A percentile compares a stretch with the other conserved stretches of the same genome.
phyloP scores from a whole-genome alignment of 2,888 invertebrate species.

The Encarsia formosa region DNA sequence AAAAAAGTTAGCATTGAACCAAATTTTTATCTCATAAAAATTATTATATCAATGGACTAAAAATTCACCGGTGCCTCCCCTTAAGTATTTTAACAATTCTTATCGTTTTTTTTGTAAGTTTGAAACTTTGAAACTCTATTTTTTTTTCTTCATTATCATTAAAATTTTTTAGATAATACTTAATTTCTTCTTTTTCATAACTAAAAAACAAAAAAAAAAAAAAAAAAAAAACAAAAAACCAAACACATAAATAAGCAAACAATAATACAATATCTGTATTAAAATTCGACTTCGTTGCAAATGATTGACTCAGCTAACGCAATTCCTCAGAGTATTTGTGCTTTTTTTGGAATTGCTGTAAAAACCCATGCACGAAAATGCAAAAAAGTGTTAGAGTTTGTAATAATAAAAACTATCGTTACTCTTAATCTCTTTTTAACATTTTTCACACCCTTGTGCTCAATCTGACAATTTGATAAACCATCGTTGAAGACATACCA shows the following conservation, averaged over 20 bases:
- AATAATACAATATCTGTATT: constrained; percentile 8
- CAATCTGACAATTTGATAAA: constrained; percentile 19
- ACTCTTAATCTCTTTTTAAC: constrained; percentile 12
- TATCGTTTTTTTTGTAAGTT: too few species aligned
- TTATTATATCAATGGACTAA: too few species aligned
- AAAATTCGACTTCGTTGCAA: constrained; percentile 25
- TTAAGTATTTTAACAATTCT: too few species aligned
- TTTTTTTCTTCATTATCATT: background rate
- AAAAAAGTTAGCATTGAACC: too few species aligned
- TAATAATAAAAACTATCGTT: constrained; percentile 24
- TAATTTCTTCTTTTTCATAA: background rate
- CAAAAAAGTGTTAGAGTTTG: constrained; percentile 10
- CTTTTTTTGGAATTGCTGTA: constrained; percentile 14
- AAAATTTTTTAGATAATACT: background rate
- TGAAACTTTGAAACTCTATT: too few species aligned
- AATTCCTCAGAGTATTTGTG: constrained; percentile 26
- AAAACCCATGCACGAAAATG: constrained; percentile 15
- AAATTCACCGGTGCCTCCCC: too few species aligned
- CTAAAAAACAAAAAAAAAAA: constrained; percentile 4
- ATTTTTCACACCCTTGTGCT: constrained; percentile 22
- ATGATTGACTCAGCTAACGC: constrained; percentile 13
- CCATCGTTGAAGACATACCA: constrained; percentile 13
- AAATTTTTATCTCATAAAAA: too few species aligned
- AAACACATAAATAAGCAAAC: too few species aligned
- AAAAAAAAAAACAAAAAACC: too few species aligned